Percentiles rank a stretch among this genome's conserved stretches.
Conservation (phyloP, 2,113 vertebrate species). For the Diadophis punctatus region DNA sequence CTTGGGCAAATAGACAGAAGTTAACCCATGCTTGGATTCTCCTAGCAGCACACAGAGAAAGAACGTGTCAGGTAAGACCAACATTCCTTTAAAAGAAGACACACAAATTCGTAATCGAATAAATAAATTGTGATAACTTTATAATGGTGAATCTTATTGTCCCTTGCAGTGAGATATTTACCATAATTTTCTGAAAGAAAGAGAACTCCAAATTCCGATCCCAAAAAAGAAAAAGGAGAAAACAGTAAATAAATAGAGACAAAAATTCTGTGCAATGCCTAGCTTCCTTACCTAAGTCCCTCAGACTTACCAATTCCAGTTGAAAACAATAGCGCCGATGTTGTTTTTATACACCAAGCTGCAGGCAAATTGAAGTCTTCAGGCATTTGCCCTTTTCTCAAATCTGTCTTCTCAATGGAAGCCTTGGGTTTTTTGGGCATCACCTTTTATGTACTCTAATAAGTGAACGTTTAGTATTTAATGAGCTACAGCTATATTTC, state of each 20-base stretch:
- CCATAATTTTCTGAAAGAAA: not conserved
- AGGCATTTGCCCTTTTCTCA: not conserved
- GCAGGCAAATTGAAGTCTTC: not conserved
- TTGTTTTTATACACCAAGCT: not conserved
- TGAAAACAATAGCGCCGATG: not conserved
- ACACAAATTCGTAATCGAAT: not conserved
- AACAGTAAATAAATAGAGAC: not conserved
- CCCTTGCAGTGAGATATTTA: not conserved
- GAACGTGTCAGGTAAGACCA: too few relatives aligned
- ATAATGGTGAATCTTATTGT: not conserved
- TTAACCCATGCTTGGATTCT: too few relatives aligned
- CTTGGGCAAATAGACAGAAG: too few relatives aligned
- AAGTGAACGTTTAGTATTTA: not conserved
- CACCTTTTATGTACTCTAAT: not conserved
- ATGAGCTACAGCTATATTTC: not conserved
- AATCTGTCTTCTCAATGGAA: not conserved
- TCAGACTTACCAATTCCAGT: not conserved
- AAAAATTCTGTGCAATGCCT: not conserved
- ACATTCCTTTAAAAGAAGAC: not conserved
- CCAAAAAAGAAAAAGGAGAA: not conserved
- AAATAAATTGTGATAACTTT: not conserved
- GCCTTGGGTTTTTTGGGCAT: not conserved
- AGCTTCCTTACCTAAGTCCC: not conserved
- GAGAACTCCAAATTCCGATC: not conserved
- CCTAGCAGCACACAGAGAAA: too few relatives aligned